Evolutionary conservation across 2,797 vertebrate genomes (phyloP).

Genomic region (Scleropages formosus): DNA sequence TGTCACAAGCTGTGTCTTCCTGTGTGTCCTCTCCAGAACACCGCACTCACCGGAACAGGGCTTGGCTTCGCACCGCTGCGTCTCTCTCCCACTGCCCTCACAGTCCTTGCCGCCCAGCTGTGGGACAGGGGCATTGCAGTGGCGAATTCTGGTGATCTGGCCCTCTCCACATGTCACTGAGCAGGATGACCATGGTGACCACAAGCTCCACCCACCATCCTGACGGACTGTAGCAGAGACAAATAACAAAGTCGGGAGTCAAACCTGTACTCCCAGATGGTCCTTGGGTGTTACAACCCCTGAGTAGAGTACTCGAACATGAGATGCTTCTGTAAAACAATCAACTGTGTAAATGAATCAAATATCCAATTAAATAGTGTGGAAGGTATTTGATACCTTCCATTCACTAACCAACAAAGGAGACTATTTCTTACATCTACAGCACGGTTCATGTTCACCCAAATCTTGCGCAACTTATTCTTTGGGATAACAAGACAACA

Average conservation of each 20-base stretch:
- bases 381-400: neutral
- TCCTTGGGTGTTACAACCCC: too few species aligned
- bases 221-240: constrained; percentile 77
- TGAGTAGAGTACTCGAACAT: too few species aligned
- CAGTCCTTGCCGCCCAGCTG: constrained; percentile 91
- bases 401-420: neutral
- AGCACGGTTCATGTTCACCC: too few species aligned
- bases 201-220: constrained; percentile 96
- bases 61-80: constrained; percentile 79
- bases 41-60: constrained; percentile 83
- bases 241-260: constrained; percentile 32
- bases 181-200: constrained; percentile 97
- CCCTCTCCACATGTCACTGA: constrained; percentile 90
- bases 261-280: too few species aligned
- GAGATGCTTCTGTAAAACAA: too few species aligned
- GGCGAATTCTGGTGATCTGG: constrained; percentile 91
- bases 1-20: constrained; percentile 24
- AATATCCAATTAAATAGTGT: neutral
- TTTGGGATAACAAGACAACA: too few species aligned
- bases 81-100: constrained; percentile 86
- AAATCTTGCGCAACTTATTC: too few species aligned
- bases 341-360: too few species aligned
- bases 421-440: too few species aligned
- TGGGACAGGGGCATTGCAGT: constrained; percentile 93
- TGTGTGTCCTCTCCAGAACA: neutral